These are phyloP conservation scores for Strigamia transsilvanica DNA, from an alignment of 2,888 invertebrate species.

Conservation along the genomic window DNA sequence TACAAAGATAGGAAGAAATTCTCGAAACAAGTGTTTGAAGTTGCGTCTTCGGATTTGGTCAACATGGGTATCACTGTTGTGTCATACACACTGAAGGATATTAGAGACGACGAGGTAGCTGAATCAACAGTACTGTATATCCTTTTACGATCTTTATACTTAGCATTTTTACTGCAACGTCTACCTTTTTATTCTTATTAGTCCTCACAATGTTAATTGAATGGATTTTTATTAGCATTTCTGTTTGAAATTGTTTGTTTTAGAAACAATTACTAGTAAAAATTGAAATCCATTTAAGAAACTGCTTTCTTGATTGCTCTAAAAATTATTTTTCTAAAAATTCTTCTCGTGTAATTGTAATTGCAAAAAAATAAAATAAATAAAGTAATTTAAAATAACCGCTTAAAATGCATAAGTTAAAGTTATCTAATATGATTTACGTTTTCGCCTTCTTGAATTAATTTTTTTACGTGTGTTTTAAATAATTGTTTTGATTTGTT, in stretches of 20 bases:
- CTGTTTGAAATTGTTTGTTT: too few species aligned
- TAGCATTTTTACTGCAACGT: neutral
- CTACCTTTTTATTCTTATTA: neutral
- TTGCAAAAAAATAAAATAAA: conserved; percentile 48
- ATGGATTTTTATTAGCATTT: neutral
- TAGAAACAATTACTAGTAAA: too few species aligned
- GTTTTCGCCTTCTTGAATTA: neutral
- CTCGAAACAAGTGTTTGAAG: conserved; percentile 90
- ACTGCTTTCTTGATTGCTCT: conserved; percentile 49
- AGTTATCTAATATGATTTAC: neutral
- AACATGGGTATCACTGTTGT: conserved; percentile 97
- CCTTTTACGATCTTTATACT: conserved; percentile 56
- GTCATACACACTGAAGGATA: conserved; percentile 92
- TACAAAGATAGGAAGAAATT: conserved; percentile 96
- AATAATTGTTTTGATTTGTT: conserved; percentile 42
- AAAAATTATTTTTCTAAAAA: conserved; percentile 54
- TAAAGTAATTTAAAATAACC: conserved; percentile 55
- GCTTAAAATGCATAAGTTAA: conserved; percentile 55
- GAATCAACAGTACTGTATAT: neutral
- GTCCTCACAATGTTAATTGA: neutral
- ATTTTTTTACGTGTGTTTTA: conserved; percentile 51
- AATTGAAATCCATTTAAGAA: neutral
- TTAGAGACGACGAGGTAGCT: conserved; percentile 89
- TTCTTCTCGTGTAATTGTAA: conserved; percentile 36
- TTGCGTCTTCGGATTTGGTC: conserved; percentile 91